Conservation (phyloP, 2,113 vertebrate genomes). For the Carettochelys insculpta region DNA sequence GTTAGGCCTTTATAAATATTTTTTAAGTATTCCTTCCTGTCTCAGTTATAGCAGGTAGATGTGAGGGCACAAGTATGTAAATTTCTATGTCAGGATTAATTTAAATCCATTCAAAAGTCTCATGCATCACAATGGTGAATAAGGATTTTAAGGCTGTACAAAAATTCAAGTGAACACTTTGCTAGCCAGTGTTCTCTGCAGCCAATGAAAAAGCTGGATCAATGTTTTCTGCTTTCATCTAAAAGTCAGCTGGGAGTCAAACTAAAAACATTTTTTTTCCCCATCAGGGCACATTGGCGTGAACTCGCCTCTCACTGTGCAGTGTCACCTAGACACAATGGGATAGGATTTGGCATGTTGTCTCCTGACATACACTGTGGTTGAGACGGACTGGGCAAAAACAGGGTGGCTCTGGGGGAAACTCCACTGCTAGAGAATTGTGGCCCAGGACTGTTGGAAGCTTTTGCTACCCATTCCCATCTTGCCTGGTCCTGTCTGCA, state of each 20-base stretch:
- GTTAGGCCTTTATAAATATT: not conserved
- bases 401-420: not conserved
- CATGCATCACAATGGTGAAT: not conserved
- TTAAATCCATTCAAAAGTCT: not conserved
- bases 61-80: not conserved
- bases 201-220: not conserved
- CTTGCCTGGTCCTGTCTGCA: not conserved
- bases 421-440: not conserved
- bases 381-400: not conserved
- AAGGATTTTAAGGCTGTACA: not conserved
- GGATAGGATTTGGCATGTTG: constrained; percentile 54
- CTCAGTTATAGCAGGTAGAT: not conserved
- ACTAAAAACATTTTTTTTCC: constrained; percentile 1
- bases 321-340: not conserved
- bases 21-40: not conserved
- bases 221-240: not conserved
- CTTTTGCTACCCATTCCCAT: not conserved
- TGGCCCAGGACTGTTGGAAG: not conserved
- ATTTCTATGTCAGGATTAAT: not conserved
- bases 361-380: constrained; percentile 30
- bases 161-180: not conserved
- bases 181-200: not conserved
- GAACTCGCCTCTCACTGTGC: constrained; percentile 4
- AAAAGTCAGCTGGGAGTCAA: not conserved
- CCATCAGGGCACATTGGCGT: constrained; percentile 14